These are phyloP conservation scores for Oceanodroma tethys DNA, from an alignment of 2,113 vertebrate genomes.

Conservation along the genomic window DNA sequence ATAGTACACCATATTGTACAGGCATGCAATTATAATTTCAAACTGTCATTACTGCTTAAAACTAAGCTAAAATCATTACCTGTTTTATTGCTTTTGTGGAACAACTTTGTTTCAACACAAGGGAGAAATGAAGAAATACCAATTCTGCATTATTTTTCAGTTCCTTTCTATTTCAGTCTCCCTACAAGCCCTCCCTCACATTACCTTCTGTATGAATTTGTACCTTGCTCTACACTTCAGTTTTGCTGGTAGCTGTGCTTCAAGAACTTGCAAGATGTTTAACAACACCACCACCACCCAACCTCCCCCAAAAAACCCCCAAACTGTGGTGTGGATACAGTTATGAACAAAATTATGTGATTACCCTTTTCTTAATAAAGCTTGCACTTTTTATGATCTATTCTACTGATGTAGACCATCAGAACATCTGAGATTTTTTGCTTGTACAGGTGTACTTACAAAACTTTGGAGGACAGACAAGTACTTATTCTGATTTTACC, in stretches of 20 bases:
- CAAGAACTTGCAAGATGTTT: background rate
- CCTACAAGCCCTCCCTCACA: background rate
- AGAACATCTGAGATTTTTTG: background rate
- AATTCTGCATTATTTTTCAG: background rate
- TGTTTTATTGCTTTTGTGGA: background rate
- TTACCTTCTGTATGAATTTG: background rate
- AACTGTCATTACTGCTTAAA: background rate
- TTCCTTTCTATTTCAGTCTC: background rate
- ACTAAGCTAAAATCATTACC: background rate
- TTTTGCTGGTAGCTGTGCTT: background rate
- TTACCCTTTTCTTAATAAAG: background rate
- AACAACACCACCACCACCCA: background rate
- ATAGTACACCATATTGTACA: accelerated
- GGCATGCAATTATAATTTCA: background rate
- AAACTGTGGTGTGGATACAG: background rate
- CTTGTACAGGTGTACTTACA: background rate
- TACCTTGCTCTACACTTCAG: background rate
- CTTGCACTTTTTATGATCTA: background rate
- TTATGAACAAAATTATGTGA: background rate
- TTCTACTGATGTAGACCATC: background rate
- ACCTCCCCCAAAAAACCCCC: background rate
- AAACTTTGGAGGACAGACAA: background rate
- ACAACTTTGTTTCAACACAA: background rate
- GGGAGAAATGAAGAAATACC: background rate
- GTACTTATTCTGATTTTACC: background rate